Evolutionary conservation across 2,797 vertebrate genomes (phyloP).

Genomic region (Sphenodon punctatus): DNA sequence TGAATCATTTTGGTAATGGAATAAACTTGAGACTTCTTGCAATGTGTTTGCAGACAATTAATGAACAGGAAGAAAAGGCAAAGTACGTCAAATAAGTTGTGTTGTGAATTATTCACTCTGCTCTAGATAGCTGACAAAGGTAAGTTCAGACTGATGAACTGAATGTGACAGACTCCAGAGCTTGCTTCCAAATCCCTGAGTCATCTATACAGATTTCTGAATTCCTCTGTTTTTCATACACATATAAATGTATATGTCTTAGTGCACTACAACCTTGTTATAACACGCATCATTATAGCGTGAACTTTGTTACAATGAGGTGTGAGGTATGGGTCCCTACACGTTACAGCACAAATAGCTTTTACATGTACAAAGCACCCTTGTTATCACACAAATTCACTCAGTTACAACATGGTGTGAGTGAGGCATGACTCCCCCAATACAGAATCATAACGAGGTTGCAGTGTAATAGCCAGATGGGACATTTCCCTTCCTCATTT

Average conservation of each 20-base stretch:
- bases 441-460: no score
- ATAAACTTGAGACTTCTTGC: slow-evolving; percentile 38
- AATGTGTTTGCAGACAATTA: slow-evolving; percentile 50
- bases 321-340: slow-evolving; percentile 6
- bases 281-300: no score
- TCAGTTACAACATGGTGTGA: no score
- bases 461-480: not conserved
- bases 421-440: no score
- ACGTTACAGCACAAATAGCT: no score
- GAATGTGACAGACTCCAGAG: slow-evolving; percentile 1
- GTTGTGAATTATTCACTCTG: slow-evolving; percentile 42
- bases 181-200: slow-evolving; percentile 25
- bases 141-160: slow-evolving; percentile 14
- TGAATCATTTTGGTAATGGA: slow-evolving; percentile 61
- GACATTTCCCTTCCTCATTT: not conserved
- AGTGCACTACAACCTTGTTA: no score
- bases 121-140: slow-evolving; percentile 28
- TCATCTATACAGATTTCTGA: slow-evolving; percentile 27
- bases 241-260: no score
- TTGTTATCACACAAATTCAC: no score
- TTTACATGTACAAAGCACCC: no score
- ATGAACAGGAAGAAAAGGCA: slow-evolving; percentile 21
- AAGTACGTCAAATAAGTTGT: slow-evolving; percentile 40
- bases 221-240: no score
- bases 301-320: slow-evolving; percentile 24